Conservation (phyloP, 2,113 vertebrate genomes). For the Scolopax mira region DNA sequence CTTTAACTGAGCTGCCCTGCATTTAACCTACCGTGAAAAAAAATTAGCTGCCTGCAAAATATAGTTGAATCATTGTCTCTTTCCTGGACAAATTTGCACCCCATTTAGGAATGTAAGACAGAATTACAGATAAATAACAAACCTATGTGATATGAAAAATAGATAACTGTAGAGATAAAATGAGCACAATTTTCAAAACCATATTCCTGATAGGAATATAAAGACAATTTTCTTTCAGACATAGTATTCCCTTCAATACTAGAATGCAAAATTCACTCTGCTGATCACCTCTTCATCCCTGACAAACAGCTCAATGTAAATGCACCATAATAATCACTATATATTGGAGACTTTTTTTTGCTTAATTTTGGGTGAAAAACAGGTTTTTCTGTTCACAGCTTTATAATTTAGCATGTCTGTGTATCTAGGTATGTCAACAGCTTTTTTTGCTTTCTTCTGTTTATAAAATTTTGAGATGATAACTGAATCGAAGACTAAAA, state of each 20-base stretch:
- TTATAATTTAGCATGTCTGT: background rate
- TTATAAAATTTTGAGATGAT: background rate
- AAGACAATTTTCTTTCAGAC: background rate
- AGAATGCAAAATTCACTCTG: background rate
- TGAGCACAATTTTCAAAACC: background rate
- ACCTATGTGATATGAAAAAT: background rate
- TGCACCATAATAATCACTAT: background rate
- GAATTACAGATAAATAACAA: background rate
- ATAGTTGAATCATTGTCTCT: conserved; percentile 7
- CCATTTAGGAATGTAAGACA: background rate
- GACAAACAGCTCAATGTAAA: background rate
- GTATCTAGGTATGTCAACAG: background rate
- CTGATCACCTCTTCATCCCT: background rate
- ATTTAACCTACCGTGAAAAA: conserved; percentile 41
- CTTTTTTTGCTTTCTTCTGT: background rate
- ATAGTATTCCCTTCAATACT: background rate
- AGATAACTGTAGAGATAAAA: background rate
- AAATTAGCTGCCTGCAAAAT: conserved; percentile 34
- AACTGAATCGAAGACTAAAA: background rate
- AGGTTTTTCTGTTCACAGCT: background rate
- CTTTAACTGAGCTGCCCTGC: background rate
- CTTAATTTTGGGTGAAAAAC: background rate
- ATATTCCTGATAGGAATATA: background rate
- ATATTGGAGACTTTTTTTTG: background rate
- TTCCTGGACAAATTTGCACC: background rate